Conservation (phyloP, 30 jellyfish, hydroid and myxozoan genomes). For the Hydractinia symbiolongicarpus region DNA sequence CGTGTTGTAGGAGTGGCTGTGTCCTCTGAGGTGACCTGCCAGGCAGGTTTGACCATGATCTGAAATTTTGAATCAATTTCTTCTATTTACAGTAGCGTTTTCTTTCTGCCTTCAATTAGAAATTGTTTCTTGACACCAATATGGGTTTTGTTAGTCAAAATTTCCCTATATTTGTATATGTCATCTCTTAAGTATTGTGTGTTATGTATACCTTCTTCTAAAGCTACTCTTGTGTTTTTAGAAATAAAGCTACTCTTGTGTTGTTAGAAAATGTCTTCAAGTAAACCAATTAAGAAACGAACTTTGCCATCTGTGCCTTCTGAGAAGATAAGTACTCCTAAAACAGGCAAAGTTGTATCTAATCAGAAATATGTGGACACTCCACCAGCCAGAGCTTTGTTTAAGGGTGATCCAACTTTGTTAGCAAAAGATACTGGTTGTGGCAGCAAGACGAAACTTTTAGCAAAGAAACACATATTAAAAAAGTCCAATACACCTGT, state of each 20-base stretch:
- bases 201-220: too few relatives aligned
- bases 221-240: too few relatives aligned
- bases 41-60: too few relatives aligned
- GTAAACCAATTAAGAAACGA: conserved; percentile 1
- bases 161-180: too few relatives aligned
- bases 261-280: neutral
- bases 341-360: neutral
- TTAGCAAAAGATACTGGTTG: neutral
- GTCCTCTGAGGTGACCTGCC: too few relatives aligned
- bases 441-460: neutral
- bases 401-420: neutral
- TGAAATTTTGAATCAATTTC: too few relatives aligned
- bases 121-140: too few relatives aligned
- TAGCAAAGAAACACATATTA: neutral
- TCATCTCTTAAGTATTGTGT: too few relatives aligned
- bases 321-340: neutral
- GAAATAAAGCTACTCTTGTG: neutral
- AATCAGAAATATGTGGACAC: neutral
- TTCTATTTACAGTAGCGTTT: too few relatives aligned
- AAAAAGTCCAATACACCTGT: neutral
- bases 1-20: too few relatives aligned
- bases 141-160: too few relatives aligned
- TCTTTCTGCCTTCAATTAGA: too few relatives aligned
- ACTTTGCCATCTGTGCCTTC: conserved; percentile 9
- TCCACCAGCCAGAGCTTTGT: neutral